A percentile compares a stretch with the other conserved stretches of the same genome.
These are phyloP conservation scores for Coryphaenoides rupestris DNA, from an alignment of 2,113 vertebrate species.

Conservation along the genomic window DNA sequence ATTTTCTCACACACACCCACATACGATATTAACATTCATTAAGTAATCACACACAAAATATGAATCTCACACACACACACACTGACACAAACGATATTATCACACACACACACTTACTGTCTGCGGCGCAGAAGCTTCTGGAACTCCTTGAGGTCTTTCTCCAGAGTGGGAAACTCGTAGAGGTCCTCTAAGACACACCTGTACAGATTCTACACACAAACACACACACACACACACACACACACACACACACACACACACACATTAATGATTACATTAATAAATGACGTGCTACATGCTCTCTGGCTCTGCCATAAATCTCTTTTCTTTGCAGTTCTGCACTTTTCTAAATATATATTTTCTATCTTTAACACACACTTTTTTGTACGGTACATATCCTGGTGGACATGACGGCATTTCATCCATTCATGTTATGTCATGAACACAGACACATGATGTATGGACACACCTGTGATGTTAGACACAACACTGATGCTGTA, in stretches of 20 bases:
- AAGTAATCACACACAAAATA: background rate
- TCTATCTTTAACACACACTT: too few relatives aligned
- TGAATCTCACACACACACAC: background rate
- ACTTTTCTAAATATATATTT: too few relatives aligned
- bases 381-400: too few relatives aligned
- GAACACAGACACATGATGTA: too few relatives aligned
- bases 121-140: slow-evolving; percentile 94
- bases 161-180: slow-evolving; percentile 90
- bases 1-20: slow-evolving; percentile 4
- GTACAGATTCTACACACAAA: slow-evolving; percentile 82
- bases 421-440: too few relatives aligned
- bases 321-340: too few relatives aligned
- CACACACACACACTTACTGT: slow-evolving; percentile 79
- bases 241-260: slow-evolving; percentile 3
- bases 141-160: slow-evolving; percentile 96
- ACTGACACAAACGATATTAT: background rate
- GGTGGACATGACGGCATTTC: too few relatives aligned
- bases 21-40: background rate
- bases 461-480: too few relatives aligned
- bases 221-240: slow-evolving; percentile 10
- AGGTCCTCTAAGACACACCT: slow-evolving; percentile 93
- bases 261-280: slow-evolving; percentile 5
- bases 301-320: too few relatives aligned
- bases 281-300: too few relatives aligned
- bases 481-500: too few relatives aligned